Percentiles rank a stretch among this genome's conserved stretches.
Evolutionary conservation across 2,888 invertebrate genomes (phyloP).

Genomic region (Emesis furor): DNA sequence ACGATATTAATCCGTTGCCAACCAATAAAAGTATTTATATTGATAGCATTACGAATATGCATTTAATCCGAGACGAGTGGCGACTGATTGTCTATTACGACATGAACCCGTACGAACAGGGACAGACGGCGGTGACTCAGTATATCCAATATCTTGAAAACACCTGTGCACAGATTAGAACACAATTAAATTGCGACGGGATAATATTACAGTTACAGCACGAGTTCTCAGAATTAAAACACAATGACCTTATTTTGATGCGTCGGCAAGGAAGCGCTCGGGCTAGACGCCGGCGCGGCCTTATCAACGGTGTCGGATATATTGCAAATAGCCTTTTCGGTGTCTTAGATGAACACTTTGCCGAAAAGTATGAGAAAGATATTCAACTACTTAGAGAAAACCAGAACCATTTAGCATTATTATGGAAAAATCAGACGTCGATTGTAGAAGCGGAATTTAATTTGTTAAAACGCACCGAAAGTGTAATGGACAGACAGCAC

Average conservation of each 20-base stretch:
- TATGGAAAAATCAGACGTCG: too few species aligned
- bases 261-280: background rate
- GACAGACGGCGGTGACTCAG: background rate
- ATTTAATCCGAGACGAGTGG: background rate
- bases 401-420: too few species aligned
- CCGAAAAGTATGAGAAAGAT: too few species aligned
- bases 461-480: background rate
- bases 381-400: too few species aligned
- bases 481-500: too few species aligned
- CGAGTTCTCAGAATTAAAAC: too few species aligned
- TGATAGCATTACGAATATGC: background rate
- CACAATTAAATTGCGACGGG: background rate
- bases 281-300: background rate
- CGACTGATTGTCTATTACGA: conserved; percentile 12
- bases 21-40: background rate
- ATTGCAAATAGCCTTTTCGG: background rate
- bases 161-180: background rate
- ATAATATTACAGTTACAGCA: too few species aligned
- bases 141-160: conserved; percentile 10
- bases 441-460: too few species aligned
- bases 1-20: background rate
- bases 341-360: background rate
- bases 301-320: background rate
- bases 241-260: too few species aligned
- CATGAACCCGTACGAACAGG: background rate